phyloP scores from a whole-genome alignment of 1,140 invertebrate genomes.

The Aradophagus sp. region DNA sequence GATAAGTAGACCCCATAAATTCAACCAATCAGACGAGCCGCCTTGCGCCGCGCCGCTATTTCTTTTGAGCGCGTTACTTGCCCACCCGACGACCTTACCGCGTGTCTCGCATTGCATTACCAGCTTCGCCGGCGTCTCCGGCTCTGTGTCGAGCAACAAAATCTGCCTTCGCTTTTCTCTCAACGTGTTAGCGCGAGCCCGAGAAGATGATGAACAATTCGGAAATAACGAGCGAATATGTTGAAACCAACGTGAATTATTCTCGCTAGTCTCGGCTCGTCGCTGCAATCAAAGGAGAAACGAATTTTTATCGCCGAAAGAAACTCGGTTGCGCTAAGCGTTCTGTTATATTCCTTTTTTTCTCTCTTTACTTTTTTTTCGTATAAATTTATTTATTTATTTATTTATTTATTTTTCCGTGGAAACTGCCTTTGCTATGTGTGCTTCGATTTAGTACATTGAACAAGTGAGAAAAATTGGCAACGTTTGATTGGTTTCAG shows the following conservation, averaged over 20 bases:
- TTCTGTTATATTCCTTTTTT: too few species aligned
- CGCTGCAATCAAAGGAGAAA: too few species aligned
- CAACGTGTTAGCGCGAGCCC: slow-evolving; percentile 35
- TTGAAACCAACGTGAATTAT: slow-evolving; percentile 30
- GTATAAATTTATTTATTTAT: too few species aligned
- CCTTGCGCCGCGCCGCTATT: slow-evolving; percentile 56
- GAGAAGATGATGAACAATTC: slow-evolving; percentile 41
- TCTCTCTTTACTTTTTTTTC: too few species aligned
- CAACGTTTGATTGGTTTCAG: too few species aligned
- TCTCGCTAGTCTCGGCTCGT: slow-evolving; percentile 18
- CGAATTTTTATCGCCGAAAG: too few species aligned
- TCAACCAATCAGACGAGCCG: slow-evolving; percentile 72
- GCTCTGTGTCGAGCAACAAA: slow-evolving; percentile 15
- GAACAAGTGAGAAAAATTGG: too few species aligned
- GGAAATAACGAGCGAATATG: slow-evolving; percentile 31
- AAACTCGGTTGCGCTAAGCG: too few species aligned
- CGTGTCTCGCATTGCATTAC: slow-evolving; percentile 49
- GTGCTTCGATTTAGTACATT: too few species aligned
- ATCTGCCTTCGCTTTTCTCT: slow-evolving; percentile 42
- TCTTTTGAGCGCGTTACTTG: slow-evolving; percentile 57
- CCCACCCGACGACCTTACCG: slow-evolving; percentile 51
- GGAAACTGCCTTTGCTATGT: too few species aligned
- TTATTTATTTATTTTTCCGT: too few species aligned
- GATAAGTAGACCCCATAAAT: slow-evolving; percentile 75
- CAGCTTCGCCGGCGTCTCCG: slow-evolving; percentile 27